Conservation (phyloP, 2,113 vertebrate species). For the Apus apus region DNA sequence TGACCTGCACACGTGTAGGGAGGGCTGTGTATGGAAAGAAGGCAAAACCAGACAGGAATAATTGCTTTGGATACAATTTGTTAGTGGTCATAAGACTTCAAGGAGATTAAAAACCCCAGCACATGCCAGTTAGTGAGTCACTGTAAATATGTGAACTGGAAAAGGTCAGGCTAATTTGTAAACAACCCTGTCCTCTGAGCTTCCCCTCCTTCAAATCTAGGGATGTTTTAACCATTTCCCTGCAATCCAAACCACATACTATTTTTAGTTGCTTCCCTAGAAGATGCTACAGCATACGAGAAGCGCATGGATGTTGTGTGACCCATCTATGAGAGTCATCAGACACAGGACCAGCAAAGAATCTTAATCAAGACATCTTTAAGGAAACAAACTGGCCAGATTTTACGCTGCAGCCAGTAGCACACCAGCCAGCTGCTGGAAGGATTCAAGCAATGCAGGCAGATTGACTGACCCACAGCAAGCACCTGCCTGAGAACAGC, state of each 20-base stretch:
- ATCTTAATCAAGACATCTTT: not conserved
- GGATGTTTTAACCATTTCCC: slow-evolving; percentile 63
- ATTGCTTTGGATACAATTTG: slow-evolving; percentile 62
- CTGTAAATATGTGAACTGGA: slow-evolving; percentile 61
- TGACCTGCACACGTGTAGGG: not conserved
- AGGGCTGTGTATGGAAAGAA: not conserved
- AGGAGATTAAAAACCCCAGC: slow-evolving; percentile 69
- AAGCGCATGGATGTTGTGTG: slow-evolving; percentile 35
- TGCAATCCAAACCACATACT: not conserved
- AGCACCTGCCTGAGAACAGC: not conserved
- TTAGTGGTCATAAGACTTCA: slow-evolving; percentile 69
- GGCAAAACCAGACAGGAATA: slow-evolving; percentile 37
- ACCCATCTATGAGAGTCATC: slow-evolving; percentile 39
- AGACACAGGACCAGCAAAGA: not conserved
- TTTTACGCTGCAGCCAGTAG: not conserved
- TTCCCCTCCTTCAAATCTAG: slow-evolving; percentile 45
- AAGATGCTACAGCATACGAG: slow-evolving; percentile 24
- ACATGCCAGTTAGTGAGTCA: slow-evolving; percentile 72
- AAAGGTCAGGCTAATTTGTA: slow-evolving; percentile 73
- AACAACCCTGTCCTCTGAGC: slow-evolving; percentile 47
- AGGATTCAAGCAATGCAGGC: not conserved
- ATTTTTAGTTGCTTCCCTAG: slow-evolving; percentile 53
- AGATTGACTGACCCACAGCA: not conserved
- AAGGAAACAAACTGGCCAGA: not conserved
- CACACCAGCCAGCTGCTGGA: not conserved